These are phyloP conservation scores for Colletes collaris DNA, from an alignment of 2,888 invertebrate genomes.

Conservation along the genomic window DNA sequence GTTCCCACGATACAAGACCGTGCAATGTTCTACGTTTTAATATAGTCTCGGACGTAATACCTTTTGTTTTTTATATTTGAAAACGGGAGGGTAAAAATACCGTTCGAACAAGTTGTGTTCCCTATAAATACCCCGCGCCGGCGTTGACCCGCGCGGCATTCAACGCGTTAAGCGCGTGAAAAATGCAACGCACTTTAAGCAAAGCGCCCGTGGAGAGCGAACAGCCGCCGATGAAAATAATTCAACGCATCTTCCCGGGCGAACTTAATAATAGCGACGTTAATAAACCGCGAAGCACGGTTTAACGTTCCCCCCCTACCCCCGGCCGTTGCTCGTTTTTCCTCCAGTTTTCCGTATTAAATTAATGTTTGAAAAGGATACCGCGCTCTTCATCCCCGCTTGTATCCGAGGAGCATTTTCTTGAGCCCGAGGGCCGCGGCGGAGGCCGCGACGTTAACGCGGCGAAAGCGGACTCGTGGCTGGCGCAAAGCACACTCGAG, in stretches of 20 bases:
- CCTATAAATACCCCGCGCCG: too few species aligned
- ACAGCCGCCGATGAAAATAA: conserved; percentile 1
- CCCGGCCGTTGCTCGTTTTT: conserved; percentile 16
- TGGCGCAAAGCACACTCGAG: conserved; percentile 43
- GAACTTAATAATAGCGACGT: conserved; percentile 11
- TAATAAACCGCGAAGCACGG: conserved; percentile 38
- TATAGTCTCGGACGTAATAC: too few species aligned
- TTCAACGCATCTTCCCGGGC: not conserved
- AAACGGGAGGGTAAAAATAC: too few species aligned
- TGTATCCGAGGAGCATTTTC: conserved; percentile 32
- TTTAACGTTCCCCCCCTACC: conserved; percentile 5
- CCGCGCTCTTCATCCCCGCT: conserved; percentile 24
- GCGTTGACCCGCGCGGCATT: not conserved
- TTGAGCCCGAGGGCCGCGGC: conserved; percentile 19
- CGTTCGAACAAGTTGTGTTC: too few species aligned
- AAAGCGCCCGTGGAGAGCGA: not conserved
- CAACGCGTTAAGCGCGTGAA: not conserved
- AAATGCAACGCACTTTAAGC: not conserved
- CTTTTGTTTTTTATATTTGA: too few species aligned
- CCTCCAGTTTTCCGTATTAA: conserved; percentile 30
- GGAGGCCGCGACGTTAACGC: not conserved
- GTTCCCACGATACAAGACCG: too few species aligned
- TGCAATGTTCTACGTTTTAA: too few species aligned
- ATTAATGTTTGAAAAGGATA: conserved; percentile 58
- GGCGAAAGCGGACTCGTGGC: conserved; percentile 10